A percentile compares a stretch with the other conserved stretches of the same genome.
Conservation (phyloP, 2,888 invertebrate genomes). For the Drosophila leonis region DNA sequence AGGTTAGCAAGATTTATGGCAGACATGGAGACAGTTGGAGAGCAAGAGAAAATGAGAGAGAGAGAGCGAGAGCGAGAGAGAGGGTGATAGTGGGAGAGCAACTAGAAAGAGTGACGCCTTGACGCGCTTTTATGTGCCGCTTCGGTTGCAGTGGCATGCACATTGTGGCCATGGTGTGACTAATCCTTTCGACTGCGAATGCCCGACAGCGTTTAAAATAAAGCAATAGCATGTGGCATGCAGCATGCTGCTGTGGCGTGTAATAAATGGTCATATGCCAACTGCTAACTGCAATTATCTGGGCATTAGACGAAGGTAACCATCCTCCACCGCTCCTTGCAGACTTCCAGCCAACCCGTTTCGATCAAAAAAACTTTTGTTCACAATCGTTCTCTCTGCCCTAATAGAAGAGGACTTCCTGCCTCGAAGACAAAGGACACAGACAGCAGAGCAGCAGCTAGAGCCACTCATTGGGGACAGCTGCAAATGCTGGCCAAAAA, state of each 20-base stretch:
- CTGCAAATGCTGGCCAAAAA: constrained; percentile 38
- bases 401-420: constrained; percentile 42
- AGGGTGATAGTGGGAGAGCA: constrained; percentile 13
- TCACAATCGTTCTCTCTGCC: constrained; percentile 15
- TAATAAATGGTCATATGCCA: constrained; percentile 72
- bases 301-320: constrained; percentile 48
- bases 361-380: constrained; percentile 52
- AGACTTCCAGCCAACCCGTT: not conserved
- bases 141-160: constrained; percentile 45
- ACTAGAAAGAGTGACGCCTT: constrained; percentile 47
- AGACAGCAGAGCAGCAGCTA: constrained; percentile 14
- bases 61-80: constrained; percentile 9
- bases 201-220: constrained; percentile 70
- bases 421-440: constrained; percentile 50
- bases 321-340: not conserved
- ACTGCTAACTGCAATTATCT: constrained; percentile 66
- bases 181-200: constrained; percentile 55
- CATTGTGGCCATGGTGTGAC: constrained; percentile 59
- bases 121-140: constrained; percentile 66
- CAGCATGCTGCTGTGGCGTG: constrained; percentile 18
- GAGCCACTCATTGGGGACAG: constrained; percentile 40
- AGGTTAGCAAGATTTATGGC: constrained; percentile 75
- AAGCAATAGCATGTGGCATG: constrained; percentile 66
- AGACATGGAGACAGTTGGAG: constrained; percentile 50
- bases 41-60: constrained; percentile 11